Evolutionary conservation across 2,888 invertebrate species (phyloP).

Genomic region (Petrolisthes cinctipes): DNA sequence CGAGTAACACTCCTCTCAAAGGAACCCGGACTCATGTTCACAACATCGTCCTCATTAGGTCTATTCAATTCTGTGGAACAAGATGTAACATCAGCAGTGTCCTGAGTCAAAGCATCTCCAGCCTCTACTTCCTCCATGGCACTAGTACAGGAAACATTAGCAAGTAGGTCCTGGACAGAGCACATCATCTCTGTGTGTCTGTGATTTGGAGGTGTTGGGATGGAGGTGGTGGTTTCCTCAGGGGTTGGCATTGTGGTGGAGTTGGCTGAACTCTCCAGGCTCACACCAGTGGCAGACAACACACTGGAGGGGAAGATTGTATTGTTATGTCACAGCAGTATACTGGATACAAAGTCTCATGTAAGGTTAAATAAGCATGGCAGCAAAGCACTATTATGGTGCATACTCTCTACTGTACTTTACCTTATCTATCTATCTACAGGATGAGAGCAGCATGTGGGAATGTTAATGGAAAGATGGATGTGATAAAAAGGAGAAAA

Average conservation of each 20-base stretch:
- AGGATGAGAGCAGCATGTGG: no score
- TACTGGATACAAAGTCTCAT: not conserved
- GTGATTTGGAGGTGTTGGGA: conserved; percentile 8
- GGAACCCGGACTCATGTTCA: conserved; percentile 37
- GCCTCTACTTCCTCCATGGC: conserved; percentile 4
- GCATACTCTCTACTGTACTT: no score
- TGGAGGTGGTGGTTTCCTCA: not conserved
- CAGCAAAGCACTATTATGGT: no score
- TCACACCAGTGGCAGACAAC: conserved; percentile 50
- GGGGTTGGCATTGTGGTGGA: conserved; percentile 8
- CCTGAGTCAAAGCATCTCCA: not conserved
- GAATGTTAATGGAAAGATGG: no score
- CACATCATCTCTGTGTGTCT: conserved; percentile 53
- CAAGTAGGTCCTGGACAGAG: conserved; percentile 64
- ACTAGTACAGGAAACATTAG: conserved; percentile 57
- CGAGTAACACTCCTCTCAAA: conserved; percentile 55
- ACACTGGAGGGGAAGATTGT: conserved; percentile 12
- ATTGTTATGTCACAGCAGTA: not conserved
- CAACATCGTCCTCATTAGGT: not conserved
- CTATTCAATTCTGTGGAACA: not conserved
- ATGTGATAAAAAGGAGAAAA: no score
- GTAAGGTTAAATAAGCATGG: no score
- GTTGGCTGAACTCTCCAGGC: conserved; percentile 46
- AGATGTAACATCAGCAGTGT: not conserved
- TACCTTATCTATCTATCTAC: no score